Evolutionary conservation across 2,113 vertebrate genomes (phyloP).

Genomic region (Phasianus colchicus): DNA sequence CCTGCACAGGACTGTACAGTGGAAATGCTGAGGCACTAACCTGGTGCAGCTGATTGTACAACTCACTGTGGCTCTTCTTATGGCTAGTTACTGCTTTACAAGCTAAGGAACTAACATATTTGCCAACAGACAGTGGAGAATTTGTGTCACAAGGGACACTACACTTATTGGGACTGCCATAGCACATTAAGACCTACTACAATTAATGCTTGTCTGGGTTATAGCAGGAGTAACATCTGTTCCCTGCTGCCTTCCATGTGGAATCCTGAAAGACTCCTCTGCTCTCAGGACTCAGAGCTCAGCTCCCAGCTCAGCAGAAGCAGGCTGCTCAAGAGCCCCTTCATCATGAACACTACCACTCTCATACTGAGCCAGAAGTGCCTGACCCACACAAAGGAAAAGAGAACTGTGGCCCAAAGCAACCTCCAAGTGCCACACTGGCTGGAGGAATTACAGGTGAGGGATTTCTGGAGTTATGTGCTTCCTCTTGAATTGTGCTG

Average conservation of each 20-base stretch:
- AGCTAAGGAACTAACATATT: neutral
- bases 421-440: neutral
- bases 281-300: neutral
- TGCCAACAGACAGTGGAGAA: neutral
- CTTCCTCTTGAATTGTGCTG: neutral
- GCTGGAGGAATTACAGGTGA: neutral
- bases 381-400: neutral
- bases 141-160: neutral
- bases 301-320: neutral
- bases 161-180: rapidly evolving
- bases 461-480: neutral
- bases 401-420: neutral
- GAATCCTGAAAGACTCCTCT: neutral
- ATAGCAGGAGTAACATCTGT: neutral
- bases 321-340: conserved; percentile 1
- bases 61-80: neutral
- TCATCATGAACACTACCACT: neutral
- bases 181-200: neutral
- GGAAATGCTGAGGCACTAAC: neutral
- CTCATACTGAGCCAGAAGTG: neutral
- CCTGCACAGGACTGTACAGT: neutral
- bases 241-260: neutral
- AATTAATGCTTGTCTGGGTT: neutral
- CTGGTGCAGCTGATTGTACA: rapidly evolving
- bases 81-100: neutral